These are phyloP conservation scores for Altica lythri DNA, from an alignment of 2,888 invertebrate genomes.

Conservation along the genomic window DNA sequence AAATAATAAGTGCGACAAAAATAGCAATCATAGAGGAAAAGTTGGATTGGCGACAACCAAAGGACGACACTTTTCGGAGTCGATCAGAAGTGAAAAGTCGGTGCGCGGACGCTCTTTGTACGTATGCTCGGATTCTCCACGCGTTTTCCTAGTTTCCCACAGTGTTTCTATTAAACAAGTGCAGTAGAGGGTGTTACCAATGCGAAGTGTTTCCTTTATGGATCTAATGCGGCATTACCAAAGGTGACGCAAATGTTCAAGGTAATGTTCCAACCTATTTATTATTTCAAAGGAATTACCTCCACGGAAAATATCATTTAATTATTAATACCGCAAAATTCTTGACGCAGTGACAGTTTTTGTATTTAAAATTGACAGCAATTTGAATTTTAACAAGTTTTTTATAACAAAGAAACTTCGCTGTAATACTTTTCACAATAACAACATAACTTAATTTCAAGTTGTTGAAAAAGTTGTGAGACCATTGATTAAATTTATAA, in stretches of 20 bases:
- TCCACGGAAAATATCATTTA: too few species aligned
- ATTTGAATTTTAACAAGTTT: not conserved
- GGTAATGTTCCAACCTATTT: conserved; percentile 31
- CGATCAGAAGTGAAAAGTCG: conserved; percentile 13
- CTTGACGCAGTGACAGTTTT: not conserved
- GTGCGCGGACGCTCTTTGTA: conserved; percentile 37
- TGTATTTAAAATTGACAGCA: too few species aligned
- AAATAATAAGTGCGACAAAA: conserved; percentile 30
- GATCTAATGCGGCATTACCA: conserved; percentile 42
- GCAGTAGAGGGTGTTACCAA: conserved; percentile 40
- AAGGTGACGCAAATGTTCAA: conserved; percentile 44
- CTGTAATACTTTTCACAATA: not conserved
- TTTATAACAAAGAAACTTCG: not conserved
- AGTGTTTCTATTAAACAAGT: conserved; percentile 42
- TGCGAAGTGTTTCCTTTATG: conserved; percentile 40
- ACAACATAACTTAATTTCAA: not conserved
- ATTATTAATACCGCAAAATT: not conserved
- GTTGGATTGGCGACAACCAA: conserved; percentile 6
- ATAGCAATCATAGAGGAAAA: conserved; percentile 23
- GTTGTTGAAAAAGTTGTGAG: not conserved
- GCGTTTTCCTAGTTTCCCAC: conserved; percentile 43
- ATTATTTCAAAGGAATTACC: not conserved
- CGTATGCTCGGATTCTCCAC: conserved; percentile 34
- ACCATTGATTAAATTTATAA: conserved; percentile 27
- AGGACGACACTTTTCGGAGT: conserved; percentile 20